phyloP scores from a whole-genome alignment of 2,888 invertebrate species.

The Caenorhabditis panamensis region DNA sequence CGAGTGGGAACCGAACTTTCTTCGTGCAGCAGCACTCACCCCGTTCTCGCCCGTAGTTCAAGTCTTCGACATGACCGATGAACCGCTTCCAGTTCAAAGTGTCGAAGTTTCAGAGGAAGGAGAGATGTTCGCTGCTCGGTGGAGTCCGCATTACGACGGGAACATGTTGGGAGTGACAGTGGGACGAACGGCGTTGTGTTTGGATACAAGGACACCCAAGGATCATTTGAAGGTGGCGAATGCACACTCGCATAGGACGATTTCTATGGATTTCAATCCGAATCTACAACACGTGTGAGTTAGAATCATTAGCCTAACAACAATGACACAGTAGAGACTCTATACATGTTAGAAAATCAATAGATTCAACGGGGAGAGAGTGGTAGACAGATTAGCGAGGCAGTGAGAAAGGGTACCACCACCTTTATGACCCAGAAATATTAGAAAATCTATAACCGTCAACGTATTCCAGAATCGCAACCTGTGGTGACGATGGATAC shows the following conservation, averaged over 20 bases:
- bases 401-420: no score
- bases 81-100: constrained; percentile 31
- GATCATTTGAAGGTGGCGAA: constrained; percentile 90
- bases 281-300: constrained; percentile 85
- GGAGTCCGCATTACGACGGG: constrained; percentile 95
- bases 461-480: constrained; percentile 86
- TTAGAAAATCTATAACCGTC: no score
- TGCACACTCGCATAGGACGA: constrained; percentile 90
- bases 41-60: constrained; percentile 29
- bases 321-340: no score
- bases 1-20: constrained; percentile 64
- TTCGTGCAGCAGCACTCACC: constrained; percentile 37
- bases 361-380: no score
- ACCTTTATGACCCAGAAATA: no score
- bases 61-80: constrained; percentile 58
- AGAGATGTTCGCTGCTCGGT: constrained; percentile 87
- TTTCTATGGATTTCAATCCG: constrained; percentile 97
- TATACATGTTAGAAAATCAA: no score
- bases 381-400: no score
- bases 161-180: constrained; percentile 87
- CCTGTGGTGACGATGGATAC: constrained; percentile 95
- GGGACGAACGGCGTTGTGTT: constrained; percentile 49
- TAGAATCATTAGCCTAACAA: no score
- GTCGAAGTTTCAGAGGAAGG: constrained; percentile 84
- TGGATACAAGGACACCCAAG: constrained; percentile 62